A percentile compares a stretch with the other conserved stretches of the same genome.
These are phyloP conservation scores for Anthonomus grandis DNA, from an alignment of 1,140 invertebrate genomes.

Conservation along the genomic window DNA sequence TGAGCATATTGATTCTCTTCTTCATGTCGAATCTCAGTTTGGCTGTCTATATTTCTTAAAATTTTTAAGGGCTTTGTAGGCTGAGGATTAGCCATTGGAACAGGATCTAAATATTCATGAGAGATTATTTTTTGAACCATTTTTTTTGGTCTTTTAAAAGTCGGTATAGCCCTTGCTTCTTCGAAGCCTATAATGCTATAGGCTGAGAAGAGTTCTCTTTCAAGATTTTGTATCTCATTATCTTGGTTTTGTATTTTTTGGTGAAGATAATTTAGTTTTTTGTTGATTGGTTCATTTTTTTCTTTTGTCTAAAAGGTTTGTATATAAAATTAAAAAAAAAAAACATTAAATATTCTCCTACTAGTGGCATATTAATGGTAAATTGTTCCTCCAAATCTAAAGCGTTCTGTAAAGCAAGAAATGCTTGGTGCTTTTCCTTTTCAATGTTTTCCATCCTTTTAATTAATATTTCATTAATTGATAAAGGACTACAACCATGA, in stretches of 20 bases:
- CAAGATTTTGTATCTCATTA: conserved; percentile 40
- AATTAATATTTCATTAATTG: conserved; percentile 37
- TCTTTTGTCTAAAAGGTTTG: no score
- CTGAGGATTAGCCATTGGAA: background rate
- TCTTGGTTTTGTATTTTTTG: conserved; percentile 40
- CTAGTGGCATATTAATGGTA: no score
- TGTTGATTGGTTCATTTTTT: no score
- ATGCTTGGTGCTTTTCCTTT: conserved; percentile 36
- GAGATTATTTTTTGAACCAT: conserved; percentile 4
- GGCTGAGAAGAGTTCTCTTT: conserved; percentile 42
- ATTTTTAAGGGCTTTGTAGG: no score
- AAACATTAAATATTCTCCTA: no score
- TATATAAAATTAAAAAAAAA: no score
- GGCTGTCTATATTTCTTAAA: conserved; percentile 13
- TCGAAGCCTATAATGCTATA: conserved; percentile 24
- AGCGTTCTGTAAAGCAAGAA: conserved; percentile 33
- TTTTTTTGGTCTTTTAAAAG: background rate
- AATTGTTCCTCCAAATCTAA: conserved; percentile 44
- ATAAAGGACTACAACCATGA: conserved; percentile 42
- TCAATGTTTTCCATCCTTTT: conserved; percentile 34
- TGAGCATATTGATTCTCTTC: conserved; percentile 35
- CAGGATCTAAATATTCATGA: conserved; percentile 16
- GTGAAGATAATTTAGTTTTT: conserved; percentile 36
- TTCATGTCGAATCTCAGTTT: conserved; percentile 23
- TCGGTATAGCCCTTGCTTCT: background rate